These are phyloP conservation scores for Bombus polaris DNA, from an alignment of 1,140 invertebrate genomes.

Conservation along the genomic window DNA sequence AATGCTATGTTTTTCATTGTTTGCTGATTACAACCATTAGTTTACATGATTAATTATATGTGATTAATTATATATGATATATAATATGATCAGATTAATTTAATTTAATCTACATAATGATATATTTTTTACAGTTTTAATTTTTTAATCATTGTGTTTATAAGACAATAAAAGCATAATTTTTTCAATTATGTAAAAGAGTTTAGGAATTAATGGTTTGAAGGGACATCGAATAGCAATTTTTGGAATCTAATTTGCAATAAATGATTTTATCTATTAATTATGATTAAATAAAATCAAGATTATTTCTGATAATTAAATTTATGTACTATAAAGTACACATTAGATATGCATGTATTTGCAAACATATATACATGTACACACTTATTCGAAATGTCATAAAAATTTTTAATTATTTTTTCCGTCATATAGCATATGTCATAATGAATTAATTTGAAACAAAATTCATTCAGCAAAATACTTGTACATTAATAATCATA, in stretches of 20 bases:
- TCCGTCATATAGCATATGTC: background rate
- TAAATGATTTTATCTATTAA: background rate
- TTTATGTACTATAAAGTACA: constrained; percentile 11
- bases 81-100: constrained; percentile 25
- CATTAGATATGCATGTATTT: constrained; percentile 25
- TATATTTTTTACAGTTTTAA: constrained; percentile 11
- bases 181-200: background rate
- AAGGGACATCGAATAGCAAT: background rate
- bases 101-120: constrained; percentile 4
- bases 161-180: background rate
- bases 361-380: background rate
- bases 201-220: background rate
- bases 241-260: background rate
- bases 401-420: constrained; percentile 9
- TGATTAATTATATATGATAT: too few relatives aligned
- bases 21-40: constrained; percentile 32
- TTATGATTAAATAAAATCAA: background rate
- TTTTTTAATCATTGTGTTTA: constrained; percentile 1
- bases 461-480: background rate
- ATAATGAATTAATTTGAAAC: constrained; percentile 4
- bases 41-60: background rate
- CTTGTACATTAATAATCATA: constrained; percentile 25
- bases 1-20: constrained; percentile 30
- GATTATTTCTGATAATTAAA: background rate
- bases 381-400: background rate